These are phyloP conservation scores for Eremophila alpestris DNA, from an alignment of 2,797 vertebrate species.

Conservation along the genomic window DNA sequence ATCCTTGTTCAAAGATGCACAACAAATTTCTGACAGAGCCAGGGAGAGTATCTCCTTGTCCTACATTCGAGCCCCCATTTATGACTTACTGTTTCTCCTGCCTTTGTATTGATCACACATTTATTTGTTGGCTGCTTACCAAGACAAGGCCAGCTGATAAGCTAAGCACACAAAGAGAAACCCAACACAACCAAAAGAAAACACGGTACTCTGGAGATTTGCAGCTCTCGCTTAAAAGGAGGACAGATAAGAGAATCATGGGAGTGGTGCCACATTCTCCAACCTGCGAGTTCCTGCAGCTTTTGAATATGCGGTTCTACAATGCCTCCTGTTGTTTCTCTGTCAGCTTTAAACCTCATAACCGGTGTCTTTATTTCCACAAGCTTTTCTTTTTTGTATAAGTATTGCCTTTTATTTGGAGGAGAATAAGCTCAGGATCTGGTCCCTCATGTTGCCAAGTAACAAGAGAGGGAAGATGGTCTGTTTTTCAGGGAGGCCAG, in stretches of 20 bases:
- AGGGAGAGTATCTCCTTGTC: fast-evolving
- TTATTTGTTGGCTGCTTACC: not conserved
- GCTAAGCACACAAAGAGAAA: not conserved
- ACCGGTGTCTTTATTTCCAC: not conserved
- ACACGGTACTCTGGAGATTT: not conserved
- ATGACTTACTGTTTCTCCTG: not conserved
- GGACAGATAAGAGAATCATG: not conserved
- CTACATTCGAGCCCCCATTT: not conserved
- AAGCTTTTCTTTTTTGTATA: not conserved
- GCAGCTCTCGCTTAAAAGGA: not conserved
- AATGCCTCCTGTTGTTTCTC: not conserved
- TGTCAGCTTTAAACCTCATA: not conserved
- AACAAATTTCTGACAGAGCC: not conserved
- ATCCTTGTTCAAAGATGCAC: not conserved
- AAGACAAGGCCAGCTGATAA: not conserved
- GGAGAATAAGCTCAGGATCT: not conserved
- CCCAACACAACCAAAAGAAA: not conserved
- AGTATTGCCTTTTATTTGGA: not conserved
- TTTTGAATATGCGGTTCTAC: not conserved
- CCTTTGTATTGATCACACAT: not conserved
- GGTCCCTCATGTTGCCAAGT: not conserved
- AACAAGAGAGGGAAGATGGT: not conserved
- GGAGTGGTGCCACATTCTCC: not conserved
- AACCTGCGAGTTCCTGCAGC: not conserved
- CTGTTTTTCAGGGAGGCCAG: not conserved